A percentile compares a stretch with the other conserved stretches of the same genome.
Conservation (phyloP, 2,113 vertebrate species). For the Felis chaus region DNA sequence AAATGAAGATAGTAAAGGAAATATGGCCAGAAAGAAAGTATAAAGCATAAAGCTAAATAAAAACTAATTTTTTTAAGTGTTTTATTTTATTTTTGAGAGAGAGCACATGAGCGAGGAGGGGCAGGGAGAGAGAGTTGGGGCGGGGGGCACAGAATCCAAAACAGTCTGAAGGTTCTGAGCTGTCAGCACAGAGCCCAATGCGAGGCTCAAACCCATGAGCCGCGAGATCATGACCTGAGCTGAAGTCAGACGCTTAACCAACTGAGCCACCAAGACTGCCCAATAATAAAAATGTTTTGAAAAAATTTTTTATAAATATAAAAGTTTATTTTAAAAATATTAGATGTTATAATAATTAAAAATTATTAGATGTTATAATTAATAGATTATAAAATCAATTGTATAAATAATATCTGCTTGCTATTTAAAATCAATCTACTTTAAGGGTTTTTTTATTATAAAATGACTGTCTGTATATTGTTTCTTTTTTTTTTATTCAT, state of each 20-base stretch:
- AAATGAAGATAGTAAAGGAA: not conserved
- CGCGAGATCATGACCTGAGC: no score
- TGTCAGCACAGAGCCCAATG: no score
- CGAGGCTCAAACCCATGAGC: no score
- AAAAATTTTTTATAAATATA: not conserved
- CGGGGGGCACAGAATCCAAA: no score
- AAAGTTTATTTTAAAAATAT: not conserved
- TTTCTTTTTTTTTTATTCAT: not conserved
- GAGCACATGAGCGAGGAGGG: no score
- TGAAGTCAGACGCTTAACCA: no score
- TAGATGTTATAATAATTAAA: not conserved
- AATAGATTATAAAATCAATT: not conserved
- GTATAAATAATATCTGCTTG: not conserved
- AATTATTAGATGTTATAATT: not conserved
- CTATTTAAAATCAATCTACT: not conserved
- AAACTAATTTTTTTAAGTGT: not conserved
- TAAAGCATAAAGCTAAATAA: not conserved
- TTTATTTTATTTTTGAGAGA: no score
- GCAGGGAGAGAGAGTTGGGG: no score
- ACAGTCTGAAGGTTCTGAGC: no score
- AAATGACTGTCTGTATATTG: not conserved
- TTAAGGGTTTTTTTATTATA: constrained; percentile 3
- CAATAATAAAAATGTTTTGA: not conserved
- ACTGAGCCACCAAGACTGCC: no score
- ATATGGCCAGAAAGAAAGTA: not conserved